Evolutionary conservation across 2,797 vertebrate species (phyloP), one percentile per base, ranked within the genome.

Genomic region (Microctenopoma steveboyesi): DNA sequence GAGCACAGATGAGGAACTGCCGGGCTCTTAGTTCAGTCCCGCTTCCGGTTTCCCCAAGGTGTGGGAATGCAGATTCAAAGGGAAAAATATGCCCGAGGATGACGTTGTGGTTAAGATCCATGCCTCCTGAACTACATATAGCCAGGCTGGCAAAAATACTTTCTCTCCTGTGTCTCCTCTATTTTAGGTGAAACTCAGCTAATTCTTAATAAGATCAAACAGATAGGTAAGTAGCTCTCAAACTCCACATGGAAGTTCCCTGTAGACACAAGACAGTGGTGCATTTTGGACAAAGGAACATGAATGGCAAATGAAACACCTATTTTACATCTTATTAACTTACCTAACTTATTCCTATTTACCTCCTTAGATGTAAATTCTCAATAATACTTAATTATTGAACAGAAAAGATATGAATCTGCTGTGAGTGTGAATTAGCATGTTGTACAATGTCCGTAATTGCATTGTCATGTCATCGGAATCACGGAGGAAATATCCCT

Each of bases 1-100:
- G 40, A 54, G 67, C 54, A 56, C 69, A 69, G 54, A 65, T 2
- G 15, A 43, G 18, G 66, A 81, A 73, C 52, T 66, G 68, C 58
- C 30, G 33, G 51, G 30, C 57, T 74, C 18, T 68, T 43, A 27
- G 48, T 56, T 55, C 64, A 60, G 46, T 39, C 33, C 56, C 49
- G 56, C 64, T 78, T 87, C 82, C 53, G 59, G 66, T 85, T 72
- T 69, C 72, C 78, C 78, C 16, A 37, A 75, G 78, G 74, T 77
- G 68, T 37, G 72, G 22, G 66, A 63, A 74, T 63, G 64, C 57
- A 81, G 60, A 82, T 80, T 77, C 49, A 71, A 53, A 78, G 76
- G 48, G 64, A 59, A 54, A 63, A 79, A 74, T 59, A 56, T 51
- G 64, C 60, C 68, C 0, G 2, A 15, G 76, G 50, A 68, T 60